These are phyloP conservation scores for Sphaeramia orbicularis DNA, from an alignment of 2,797 vertebrate genomes.

Conservation along the genomic window DNA sequence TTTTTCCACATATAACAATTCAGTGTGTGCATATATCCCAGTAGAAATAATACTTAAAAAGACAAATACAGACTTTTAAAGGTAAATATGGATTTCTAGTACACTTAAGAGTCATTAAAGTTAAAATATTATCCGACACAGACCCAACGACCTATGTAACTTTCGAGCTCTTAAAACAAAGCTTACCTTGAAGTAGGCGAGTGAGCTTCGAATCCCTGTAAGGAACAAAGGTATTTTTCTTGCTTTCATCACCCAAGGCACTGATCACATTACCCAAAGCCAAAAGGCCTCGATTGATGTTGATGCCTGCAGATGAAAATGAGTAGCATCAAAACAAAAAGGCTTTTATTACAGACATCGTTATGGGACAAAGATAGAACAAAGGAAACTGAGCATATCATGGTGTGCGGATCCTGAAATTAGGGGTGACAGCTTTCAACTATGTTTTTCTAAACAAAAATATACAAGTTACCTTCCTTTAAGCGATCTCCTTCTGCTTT, in stretches of 20 bases:
- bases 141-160: conserved; percentile 15
- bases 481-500: conserved; percentile 96
- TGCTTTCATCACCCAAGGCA: conserved; percentile 91
- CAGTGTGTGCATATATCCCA: too few species aligned
- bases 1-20: too few species aligned
- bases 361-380: background rate
- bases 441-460: background rate
- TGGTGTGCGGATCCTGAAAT: background rate
- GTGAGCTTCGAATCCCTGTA: conserved; percentile 94
- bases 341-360: background rate
- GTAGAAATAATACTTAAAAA: too few species aligned
- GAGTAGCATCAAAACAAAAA: conserved; percentile 28
- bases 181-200: conserved; percentile 89
- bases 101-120: background rate
- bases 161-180: conserved; percentile 48
- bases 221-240: conserved; percentile 90
- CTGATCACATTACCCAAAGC: conserved; percentile 93
- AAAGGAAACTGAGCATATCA: background rate
- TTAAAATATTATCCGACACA: background rate
- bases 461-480: conserved; percentile 89
- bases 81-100: too few species aligned
- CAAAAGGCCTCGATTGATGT: conserved; percentile 95
- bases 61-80: too few species aligned
- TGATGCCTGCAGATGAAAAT: conserved; percentile 88
- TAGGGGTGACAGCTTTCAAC: background rate